phyloP scores from a whole-genome alignment of 2,113 vertebrate species.

The Catharus fuscescens region DNA sequence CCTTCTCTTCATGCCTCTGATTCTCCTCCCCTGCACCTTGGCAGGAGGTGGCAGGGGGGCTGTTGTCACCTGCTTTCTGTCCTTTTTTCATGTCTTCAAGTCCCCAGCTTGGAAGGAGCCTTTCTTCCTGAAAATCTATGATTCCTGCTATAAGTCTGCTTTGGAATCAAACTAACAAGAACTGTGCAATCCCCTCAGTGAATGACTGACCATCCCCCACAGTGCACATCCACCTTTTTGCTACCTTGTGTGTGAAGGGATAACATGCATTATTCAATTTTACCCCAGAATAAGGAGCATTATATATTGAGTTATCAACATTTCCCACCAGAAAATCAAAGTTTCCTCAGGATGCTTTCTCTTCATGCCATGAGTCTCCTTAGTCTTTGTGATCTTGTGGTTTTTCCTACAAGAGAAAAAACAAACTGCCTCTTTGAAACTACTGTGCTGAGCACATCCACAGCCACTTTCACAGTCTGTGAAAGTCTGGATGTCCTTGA shows the following conservation, averaged over 20 bases:
- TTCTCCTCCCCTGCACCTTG: background rate
- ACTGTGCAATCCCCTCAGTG: background rate
- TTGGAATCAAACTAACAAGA: background rate
- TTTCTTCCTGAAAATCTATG: background rate
- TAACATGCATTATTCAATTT: background rate
- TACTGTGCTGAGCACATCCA: background rate
- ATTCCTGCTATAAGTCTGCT: background rate
- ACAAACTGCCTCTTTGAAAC: background rate
- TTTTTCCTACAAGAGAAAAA: background rate
- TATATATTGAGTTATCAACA: background rate
- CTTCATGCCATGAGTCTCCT: background rate
- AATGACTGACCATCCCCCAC: background rate
- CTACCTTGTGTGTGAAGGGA: background rate
- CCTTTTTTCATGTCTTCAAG: background rate
- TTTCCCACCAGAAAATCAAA: background rate
- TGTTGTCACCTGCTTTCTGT: background rate
- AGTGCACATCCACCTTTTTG: background rate
- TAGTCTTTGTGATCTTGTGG: background rate
- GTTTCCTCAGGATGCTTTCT: background rate
- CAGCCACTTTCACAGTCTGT: background rate
- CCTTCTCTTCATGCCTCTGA: background rate
- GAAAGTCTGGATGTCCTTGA: slow-evolving; percentile 9
- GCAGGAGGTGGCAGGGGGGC: background rate
- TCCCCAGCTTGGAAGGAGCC: background rate
- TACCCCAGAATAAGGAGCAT: background rate